These are phyloP conservation scores for Dreissena polymorpha DNA, from an alignment of 1,140 invertebrate species.

Conservation along the genomic window DNA sequence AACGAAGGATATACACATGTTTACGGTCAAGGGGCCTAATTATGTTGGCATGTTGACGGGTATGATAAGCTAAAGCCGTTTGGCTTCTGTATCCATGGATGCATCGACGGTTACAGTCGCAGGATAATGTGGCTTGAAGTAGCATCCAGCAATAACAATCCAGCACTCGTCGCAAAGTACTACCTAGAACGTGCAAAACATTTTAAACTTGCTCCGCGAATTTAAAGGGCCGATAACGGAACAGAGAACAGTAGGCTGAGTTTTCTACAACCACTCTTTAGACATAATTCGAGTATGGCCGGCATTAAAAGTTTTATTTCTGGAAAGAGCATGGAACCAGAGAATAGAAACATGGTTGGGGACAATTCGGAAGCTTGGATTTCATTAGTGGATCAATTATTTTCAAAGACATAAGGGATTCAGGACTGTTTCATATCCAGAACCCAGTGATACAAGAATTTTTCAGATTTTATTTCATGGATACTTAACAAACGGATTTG, in stretches of 20 bases:
- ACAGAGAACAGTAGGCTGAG: constrained; percentile 49
- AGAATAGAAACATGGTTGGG: constrained; percentile 53
- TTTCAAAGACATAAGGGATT: constrained; percentile 44
- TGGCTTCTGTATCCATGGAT: no score
- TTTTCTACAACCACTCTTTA: constrained; percentile 40
- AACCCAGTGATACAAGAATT: constrained; percentile 17
- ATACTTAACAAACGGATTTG: constrained; percentile 9
- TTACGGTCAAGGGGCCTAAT: constrained; percentile 64
- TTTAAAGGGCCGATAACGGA: constrained; percentile 39
- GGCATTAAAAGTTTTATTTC: constrained; percentile 48
- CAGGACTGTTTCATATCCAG: constrained; percentile 1
- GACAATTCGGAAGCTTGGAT: constrained; percentile 29
- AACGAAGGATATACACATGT: constrained; percentile 61
- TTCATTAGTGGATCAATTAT: constrained; percentile 45
- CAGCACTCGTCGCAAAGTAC: no score
- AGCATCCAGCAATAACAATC: no score
- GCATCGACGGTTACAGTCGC: no score
- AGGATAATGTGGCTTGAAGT: no score
- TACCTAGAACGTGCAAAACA: no score
- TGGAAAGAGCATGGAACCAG: constrained; percentile 53
- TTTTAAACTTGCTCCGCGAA: no score
- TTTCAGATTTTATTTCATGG: constrained; percentile 33
- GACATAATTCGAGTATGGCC: constrained; percentile 14
- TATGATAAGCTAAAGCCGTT: no score
- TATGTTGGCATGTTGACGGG: no score